Evolutionary conservation across 2,888 invertebrate genomes (phyloP), one percentile per base, ranked within the genome.

Genomic region (Apocheima hispidaria): DNA sequence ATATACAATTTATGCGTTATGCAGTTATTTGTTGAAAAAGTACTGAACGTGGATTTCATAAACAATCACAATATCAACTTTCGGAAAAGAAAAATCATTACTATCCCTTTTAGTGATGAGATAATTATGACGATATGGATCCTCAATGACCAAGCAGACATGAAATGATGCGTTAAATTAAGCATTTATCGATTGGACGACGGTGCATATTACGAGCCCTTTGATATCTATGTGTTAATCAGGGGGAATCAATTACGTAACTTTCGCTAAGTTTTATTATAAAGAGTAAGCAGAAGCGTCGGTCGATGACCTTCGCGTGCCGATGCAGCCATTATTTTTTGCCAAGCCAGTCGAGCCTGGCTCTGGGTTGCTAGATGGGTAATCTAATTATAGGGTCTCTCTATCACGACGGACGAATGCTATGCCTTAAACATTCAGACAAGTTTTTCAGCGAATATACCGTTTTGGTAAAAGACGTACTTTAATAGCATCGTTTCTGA

Each of bases 321-420:
- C 83, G 74, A 80, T 75, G 80, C 70, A 73, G 75, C 74, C 75
- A 79, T 81, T 81, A 82, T 84, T 87, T 90, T 88, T 90, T 84
- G 83, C 86, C 84, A 82, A 85, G 86, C 87, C 77, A 79, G 84
- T 85, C 80, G 78, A 75, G 77, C 71, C 79, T 71, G 79, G 78
- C 82, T 81, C 74, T 78, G 74, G 78, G 77, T 74, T 77, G 78
- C 83, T 80, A 83, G 84, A 87, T 86, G 79, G 82, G 73, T 75
- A 82, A 87, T 89, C 88, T 90, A 90, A 88, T 87, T 87, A 90
- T 90, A 90, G 87, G 84, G 78, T 71, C 73, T 77, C 74, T 69
- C 73, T 80, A 76, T 78, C 72, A 65, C 79, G 77, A 78, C 80
- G 82, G 76, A 78, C 76, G 72, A 74, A 76, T 76, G 71, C 76